phyloP scores from a whole-genome alignment of 2,113 vertebrate species.

The Sceloporus undulatus region DNA sequence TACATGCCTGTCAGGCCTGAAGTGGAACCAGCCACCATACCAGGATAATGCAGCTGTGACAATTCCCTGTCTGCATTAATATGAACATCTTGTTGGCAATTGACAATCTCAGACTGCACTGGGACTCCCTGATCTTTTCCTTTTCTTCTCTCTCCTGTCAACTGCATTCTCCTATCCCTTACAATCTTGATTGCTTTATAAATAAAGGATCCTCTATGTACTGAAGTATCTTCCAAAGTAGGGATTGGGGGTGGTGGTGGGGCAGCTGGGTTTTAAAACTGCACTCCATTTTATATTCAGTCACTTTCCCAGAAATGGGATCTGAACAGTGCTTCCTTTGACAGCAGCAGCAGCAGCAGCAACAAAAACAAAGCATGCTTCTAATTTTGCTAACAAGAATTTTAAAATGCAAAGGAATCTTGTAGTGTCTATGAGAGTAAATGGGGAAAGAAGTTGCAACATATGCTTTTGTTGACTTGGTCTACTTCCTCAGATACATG shows the following conservation, averaged over 20 bases:
- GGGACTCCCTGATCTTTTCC: conserved; percentile 13
- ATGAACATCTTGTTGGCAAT: conserved; percentile 27
- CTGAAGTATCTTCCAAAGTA: rapidly evolving
- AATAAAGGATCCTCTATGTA: not conserved
- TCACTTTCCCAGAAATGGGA: not conserved
- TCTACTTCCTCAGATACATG: no score
- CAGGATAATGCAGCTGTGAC: not conserved
- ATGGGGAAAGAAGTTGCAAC: no score
- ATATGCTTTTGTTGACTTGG: no score
- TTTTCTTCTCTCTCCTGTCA: conserved; percentile 9
- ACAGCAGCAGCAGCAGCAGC: not conserved
- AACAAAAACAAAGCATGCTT: not conserved
- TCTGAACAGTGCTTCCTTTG: not conserved
- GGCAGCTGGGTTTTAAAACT: not conserved
- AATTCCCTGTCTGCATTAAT: conserved; percentile 4
- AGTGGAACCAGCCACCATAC: not conserved
- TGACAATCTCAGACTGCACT: conserved; percentile 1
- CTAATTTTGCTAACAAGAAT: no score
- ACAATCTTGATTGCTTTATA: conserved; percentile 18
- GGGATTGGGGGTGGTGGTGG: no score
- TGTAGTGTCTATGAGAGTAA: no score
- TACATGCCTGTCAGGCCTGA: conserved; percentile 16
- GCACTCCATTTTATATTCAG: not conserved
- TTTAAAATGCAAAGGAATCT: not conserved
- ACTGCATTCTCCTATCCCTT: conserved; percentile 23